These are phyloP conservation scores for Eudemis profundana DNA, from an alignment of 2,888 invertebrate species.

Conservation along the genomic window DNA sequence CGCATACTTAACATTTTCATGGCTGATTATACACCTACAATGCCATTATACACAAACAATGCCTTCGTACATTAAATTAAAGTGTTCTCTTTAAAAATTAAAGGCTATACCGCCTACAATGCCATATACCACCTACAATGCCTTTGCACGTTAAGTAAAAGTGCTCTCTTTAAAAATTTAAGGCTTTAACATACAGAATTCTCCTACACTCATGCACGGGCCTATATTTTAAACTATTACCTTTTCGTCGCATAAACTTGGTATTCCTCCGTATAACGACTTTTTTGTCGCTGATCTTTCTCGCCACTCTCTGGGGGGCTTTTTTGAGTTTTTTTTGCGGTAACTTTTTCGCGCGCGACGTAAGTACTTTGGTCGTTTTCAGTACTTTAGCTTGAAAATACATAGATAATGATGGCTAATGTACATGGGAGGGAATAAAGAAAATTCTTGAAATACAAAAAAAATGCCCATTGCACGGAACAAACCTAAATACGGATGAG, in stretches of 20 bases:
- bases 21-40: too few species aligned
- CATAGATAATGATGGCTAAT: background rate
- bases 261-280: constrained; percentile 66
- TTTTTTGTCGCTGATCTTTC: constrained; percentile 68
- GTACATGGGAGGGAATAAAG: background rate
- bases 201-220: constrained; percentile 41
- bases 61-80: too few species aligned
- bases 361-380: constrained; percentile 18
- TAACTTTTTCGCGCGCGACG: constrained; percentile 33
- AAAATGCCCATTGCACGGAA: too few species aligned
- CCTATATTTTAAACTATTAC: constrained; percentile 56
- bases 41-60: too few species aligned
- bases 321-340: constrained; percentile 50
- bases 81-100: too few species aligned
- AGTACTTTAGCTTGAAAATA: constrained; percentile 39
- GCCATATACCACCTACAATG: too few species aligned
- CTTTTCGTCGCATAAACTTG: constrained; percentile 75
- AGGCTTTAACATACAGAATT: background rate
- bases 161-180: too few species aligned
- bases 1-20: too few species aligned
- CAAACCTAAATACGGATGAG: too few species aligned
- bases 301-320: constrained; percentile 58
- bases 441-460: too few species aligned
- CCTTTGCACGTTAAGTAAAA: background rate
- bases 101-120: too few species aligned